A percentile compares a stretch with the other conserved stretches of the same genome.
Conservation (phyloP, 1,140 invertebrate species). For the Liolophura sinensis region DNA sequence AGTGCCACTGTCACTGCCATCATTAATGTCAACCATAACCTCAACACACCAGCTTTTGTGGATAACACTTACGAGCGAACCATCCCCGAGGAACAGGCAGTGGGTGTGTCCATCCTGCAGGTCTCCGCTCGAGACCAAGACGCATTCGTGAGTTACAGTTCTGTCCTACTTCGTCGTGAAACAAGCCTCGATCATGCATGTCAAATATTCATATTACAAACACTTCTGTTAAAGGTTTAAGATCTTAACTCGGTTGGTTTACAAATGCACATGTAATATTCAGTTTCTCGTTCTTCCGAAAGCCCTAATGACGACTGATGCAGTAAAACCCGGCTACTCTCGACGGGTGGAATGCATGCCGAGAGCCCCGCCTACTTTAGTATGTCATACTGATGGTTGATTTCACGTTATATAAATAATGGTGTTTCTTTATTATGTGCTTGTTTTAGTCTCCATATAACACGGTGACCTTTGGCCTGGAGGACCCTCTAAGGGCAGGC, state of each 20-base stretch:
- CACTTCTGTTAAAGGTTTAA: no score
- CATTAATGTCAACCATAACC: constrained; percentile 66
- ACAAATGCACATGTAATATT: no score
- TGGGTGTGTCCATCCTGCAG: constrained; percentile 21
- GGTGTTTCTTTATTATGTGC: no score
- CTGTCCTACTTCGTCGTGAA: background rate
- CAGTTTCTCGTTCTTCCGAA: no score
- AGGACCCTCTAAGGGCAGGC: constrained; percentile 10
- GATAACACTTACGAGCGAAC: constrained; percentile 18
- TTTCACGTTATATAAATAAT: no score
- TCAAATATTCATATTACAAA: background rate
- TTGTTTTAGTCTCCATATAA: constrained; percentile 38
- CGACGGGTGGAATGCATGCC: no score
- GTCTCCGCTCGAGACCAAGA: constrained; percentile 38
- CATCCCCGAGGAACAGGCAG: constrained; percentile 29
- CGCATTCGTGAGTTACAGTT: constrained; percentile 35
- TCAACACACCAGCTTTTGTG: constrained; percentile 74
- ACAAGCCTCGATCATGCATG: background rate
- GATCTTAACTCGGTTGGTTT: no score
- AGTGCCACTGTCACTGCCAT: constrained; percentile 33
- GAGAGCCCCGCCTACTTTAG: no score
- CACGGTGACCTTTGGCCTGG: constrained; percentile 22
- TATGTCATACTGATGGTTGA: no score
- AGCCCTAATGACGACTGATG: no score
- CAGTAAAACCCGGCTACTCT: no score